phyloP scores from a whole-genome alignment of 2,888 invertebrate genomes.

The Tanaodytes sp. region DNA sequence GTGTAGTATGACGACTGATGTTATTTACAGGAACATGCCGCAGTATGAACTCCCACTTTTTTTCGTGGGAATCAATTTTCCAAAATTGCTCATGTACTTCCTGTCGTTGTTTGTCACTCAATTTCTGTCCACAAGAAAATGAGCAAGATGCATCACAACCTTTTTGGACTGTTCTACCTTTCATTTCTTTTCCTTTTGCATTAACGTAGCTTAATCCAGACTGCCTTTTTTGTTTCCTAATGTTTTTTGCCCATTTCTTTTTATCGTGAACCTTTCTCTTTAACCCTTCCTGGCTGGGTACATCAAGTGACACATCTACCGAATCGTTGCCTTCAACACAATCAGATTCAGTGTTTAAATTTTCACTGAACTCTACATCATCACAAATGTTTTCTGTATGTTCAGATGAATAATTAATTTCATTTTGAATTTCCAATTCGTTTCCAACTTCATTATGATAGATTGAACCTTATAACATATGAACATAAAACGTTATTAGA shows the following conservation, averaged over 20 bases:
- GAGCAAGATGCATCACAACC: slow-evolving; percentile 1
- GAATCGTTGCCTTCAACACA: background rate
- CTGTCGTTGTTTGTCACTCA: background rate
- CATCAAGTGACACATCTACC: slow-evolving; percentile 2
- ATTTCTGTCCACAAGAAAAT: slow-evolving; percentile 6
- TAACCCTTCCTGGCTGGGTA: background rate
- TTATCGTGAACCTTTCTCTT: background rate
- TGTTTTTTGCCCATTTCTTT: slow-evolving; percentile 12
- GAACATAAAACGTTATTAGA: no score
- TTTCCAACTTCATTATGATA: no score
- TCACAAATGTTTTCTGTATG: background rate
- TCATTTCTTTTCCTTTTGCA: slow-evolving; percentile 1
- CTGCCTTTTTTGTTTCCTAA: slow-evolving; percentile 11
- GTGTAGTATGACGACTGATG: background rate
- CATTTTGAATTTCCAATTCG: no score
- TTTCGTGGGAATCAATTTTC: slow-evolving; percentile 16
- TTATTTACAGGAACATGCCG: slow-evolving; percentile 5
- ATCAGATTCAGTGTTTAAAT: background rate
- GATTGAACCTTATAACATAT: no score
- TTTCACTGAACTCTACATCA: background rate
- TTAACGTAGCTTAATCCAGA: slow-evolving; percentile 4
- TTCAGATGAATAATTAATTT: background rate
- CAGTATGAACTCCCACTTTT: slow-evolving; percentile 20
- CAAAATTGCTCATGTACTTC: slow-evolving; percentile 8
- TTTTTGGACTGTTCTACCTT: no score